A percentile compares a stretch with the other conserved stretches of the same genome.
Evolutionary conservation across 2,113 vertebrate genomes (phyloP).

Genomic region (Addax nasomaculatus): DNA sequence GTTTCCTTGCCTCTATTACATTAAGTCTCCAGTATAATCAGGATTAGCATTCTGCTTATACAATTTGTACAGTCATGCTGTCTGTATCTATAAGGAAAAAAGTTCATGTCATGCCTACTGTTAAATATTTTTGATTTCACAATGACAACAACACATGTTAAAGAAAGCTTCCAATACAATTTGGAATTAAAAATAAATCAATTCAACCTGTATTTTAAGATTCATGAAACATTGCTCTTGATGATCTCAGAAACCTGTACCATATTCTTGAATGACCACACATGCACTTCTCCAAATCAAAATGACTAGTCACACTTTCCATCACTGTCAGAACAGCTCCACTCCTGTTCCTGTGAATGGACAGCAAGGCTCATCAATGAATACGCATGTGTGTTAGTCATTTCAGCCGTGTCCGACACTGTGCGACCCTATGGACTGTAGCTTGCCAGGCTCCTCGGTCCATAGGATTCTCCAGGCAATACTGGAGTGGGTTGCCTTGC

Average conservation of each 20-base stretch:
- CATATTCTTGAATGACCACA: background rate
- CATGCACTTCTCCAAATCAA: background rate
- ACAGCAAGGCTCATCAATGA: background rate
- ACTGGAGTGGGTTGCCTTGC: background rate
- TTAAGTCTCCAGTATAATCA: background rate
- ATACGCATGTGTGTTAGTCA: rapidly evolving
- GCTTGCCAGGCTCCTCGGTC: background rate
- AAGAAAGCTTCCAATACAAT: background rate
- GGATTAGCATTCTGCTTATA: background rate
- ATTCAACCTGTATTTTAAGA: background rate
- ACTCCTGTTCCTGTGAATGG: background rate
- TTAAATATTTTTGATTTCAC: background rate
- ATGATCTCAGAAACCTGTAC: background rate
- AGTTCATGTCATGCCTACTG: background rate
- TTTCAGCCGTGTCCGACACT: rapidly evolving
- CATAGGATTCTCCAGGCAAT: background rate
- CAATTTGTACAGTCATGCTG: background rate
- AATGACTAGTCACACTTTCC: background rate
- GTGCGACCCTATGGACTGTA: background rate
- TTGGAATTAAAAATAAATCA: background rate
- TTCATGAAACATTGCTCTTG: background rate
- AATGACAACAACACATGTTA: background rate
- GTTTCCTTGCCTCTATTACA: background rate
- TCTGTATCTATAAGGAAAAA: background rate
- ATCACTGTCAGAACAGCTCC: background rate